These are phyloP conservation scores for Rousettus leschenaultii DNA, from an alignment of 2,113 vertebrate species.

Conservation along the genomic window DNA sequence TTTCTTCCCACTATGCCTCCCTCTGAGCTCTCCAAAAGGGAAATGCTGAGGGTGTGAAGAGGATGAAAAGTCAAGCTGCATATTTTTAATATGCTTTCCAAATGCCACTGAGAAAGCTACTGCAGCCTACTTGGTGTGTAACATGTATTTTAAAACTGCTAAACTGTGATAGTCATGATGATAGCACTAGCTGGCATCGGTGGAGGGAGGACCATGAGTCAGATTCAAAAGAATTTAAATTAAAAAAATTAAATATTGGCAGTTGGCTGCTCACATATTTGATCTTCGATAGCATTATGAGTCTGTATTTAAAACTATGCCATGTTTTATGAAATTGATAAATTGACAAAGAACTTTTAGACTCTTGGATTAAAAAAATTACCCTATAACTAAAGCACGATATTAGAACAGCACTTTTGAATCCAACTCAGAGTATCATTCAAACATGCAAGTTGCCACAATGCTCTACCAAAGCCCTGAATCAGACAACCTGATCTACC, in stretches of 20 bases:
- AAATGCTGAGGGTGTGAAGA: constrained; percentile 67
- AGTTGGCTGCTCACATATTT: constrained; percentile 27
- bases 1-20: constrained; percentile 58
- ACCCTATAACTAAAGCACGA: constrained; percentile 20
- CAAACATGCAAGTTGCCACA: background rate
- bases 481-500: constrained; percentile 23
- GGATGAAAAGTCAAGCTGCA: constrained; percentile 60
- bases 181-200: background rate
- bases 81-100: constrained; percentile 66
- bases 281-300: constrained; percentile 34
- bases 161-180: constrained; percentile 43
- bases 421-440: background rate
- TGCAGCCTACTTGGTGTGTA: constrained; percentile 49
- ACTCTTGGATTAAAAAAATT: background rate
- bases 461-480: background rate
- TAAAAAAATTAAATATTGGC: constrained; percentile 37
- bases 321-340: constrained; percentile 34
- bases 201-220: background rate
- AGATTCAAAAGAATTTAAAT: background rate
- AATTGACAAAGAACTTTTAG: constrained; percentile 48
- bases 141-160: constrained; percentile 59
- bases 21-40: constrained; percentile 48
- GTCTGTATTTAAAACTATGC: constrained; percentile 17
- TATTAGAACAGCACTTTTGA: constrained; percentile 42
- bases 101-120: constrained; percentile 57